Conservation (phyloP, 2,113 vertebrate species). For the Rhabdornis inornatus region DNA sequence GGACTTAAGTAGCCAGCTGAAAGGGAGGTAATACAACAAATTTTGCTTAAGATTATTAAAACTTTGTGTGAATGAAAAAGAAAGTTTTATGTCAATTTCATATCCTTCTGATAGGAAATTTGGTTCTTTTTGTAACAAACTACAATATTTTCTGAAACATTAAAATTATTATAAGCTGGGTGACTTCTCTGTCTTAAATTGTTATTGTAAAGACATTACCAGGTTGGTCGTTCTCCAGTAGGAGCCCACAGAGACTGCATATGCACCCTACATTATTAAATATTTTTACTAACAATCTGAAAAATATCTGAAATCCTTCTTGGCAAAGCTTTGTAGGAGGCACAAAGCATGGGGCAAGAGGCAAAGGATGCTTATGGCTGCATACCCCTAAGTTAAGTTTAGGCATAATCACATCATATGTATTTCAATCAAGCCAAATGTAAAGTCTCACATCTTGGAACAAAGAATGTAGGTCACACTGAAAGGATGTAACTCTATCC, state of each 20-base stretch:
- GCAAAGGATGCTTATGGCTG: not conserved
- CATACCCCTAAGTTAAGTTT: not conserved
- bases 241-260: not conserved
- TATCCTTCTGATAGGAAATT: not conserved
- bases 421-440: slow-evolving; percentile 36
- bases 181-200: not conserved
- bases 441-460: slow-evolving; percentile 47
- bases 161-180: not conserved
- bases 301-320: not conserved
- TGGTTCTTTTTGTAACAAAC: not conserved
- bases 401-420: not conserved
- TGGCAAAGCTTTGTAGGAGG: not conserved
- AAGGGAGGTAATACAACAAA: not conserved
- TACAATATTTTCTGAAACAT: not conserved
- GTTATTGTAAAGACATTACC: not conserved
- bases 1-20: not conserved
- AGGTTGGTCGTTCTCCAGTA: not conserved
- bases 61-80: not conserved
- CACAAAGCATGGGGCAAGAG: not conserved
- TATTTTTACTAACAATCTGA: not conserved
- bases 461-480: slow-evolving; percentile 59
- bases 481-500: slow-evolving; percentile 59
- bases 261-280: not conserved
- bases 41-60: not conserved
- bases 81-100: not conserved